These are phyloP conservation scores for Elanoides forficatus DNA, from an alignment of 2,113 vertebrate species.

Conservation along the genomic window DNA sequence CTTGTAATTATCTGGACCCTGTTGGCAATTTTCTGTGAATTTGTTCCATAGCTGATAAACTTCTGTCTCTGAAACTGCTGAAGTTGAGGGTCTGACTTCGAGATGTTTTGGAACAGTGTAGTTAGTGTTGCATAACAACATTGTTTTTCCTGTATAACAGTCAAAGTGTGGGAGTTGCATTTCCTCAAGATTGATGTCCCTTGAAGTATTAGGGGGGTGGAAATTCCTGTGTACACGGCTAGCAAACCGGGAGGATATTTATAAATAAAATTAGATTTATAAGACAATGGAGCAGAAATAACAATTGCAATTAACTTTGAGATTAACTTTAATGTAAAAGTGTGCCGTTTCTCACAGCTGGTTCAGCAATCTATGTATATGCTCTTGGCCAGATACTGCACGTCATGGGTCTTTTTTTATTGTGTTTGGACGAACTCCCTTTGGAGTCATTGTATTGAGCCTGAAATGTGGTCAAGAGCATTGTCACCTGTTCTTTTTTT, in stretches of 20 bases:
- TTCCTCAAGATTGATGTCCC: constrained; percentile 45
- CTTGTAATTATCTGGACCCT: background rate
- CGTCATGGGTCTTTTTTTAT: background rate
- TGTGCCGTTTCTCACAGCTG: background rate
- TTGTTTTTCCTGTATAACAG: constrained; percentile 32
- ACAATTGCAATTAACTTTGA: background rate
- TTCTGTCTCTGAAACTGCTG: background rate
- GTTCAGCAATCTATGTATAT: background rate
- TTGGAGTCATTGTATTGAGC: background rate
- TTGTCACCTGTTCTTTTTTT: background rate
- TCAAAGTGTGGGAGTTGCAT: constrained; percentile 50
- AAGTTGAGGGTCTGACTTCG: background rate
- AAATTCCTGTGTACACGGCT: constrained; percentile 42
- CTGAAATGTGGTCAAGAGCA: background rate
- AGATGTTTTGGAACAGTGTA: background rate
- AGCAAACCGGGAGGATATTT: background rate
- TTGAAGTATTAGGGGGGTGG: constrained; percentile 8
- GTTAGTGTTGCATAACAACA: constrained; percentile 32
- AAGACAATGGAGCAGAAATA: constrained; percentile 54
- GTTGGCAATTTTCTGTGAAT: background rate
- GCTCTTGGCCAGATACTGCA: background rate
- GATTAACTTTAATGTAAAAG: background rate
- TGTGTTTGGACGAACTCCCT: background rate
- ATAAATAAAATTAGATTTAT: constrained; percentile 11
- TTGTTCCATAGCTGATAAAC: background rate